Conservation (phyloP, 2,113 vertebrate genomes). For the Pseudonaja textilis region DNA sequence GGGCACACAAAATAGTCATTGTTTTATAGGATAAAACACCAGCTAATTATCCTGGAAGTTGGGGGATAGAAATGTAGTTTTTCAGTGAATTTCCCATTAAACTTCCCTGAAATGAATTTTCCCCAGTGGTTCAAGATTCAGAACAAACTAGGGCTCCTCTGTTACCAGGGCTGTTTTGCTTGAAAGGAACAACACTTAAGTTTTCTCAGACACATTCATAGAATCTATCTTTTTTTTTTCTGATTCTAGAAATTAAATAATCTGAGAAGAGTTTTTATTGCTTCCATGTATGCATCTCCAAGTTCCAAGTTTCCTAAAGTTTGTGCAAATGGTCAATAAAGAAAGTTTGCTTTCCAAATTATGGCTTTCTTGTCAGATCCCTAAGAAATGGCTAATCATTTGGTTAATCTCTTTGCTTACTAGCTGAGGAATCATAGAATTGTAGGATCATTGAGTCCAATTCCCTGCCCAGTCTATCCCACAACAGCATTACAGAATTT, state of each 20-base stretch:
- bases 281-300: not conserved
- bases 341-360: not conserved
- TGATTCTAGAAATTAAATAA: not conserved
- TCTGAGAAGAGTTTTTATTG: not conserved
- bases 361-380: not conserved
- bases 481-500: not conserved
- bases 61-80: not conserved
- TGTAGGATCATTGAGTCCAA: not conserved
- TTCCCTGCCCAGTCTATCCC: not conserved
- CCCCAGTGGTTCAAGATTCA: not conserved
- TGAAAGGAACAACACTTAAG: not conserved
- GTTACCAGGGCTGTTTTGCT: not conserved
- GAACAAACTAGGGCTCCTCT: not conserved
- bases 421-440: not conserved
- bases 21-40: not conserved
- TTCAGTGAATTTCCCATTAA: not conserved
- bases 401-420: not conserved
- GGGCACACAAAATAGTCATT: conserved; percentile 25
- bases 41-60: not conserved
- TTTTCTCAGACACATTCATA: not conserved
- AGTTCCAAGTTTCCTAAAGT: not conserved
- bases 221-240: not conserved
- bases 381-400: not conserved
- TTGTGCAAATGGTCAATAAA: not conserved
- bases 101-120: not conserved